Evolutionary conservation across 2,888 invertebrate species (phyloP).

Genomic region (Euphydryas editha): DNA sequence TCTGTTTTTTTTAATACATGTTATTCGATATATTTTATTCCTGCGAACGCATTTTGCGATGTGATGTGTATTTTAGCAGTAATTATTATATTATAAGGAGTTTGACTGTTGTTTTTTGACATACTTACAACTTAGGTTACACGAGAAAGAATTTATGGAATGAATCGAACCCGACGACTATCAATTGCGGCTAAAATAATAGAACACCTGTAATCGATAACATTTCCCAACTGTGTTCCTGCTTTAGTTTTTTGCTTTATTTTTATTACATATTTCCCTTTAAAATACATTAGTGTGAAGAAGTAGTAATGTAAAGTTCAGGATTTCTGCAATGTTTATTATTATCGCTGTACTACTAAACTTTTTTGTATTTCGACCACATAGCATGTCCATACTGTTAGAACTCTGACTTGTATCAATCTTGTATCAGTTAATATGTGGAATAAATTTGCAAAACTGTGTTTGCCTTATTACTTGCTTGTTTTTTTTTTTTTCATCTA

Average conservation of each 20-base stretch:
- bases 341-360: slow-evolving; percentile 75
- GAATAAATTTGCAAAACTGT: slow-evolving; percentile 84
- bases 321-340: slow-evolving; percentile 80
- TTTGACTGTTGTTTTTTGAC: slow-evolving; percentile 84
- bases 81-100: slow-evolving; percentile 84
- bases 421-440: slow-evolving; percentile 83
- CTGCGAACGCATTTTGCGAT: slow-evolving; percentile 91
- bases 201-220: slow-evolving; percentile 77
- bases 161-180: slow-evolving; percentile 72
- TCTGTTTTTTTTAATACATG: slow-evolving; percentile 84
- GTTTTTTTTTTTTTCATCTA: slow-evolving; percentile 59
- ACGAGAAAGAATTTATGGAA: slow-evolving; percentile 70
- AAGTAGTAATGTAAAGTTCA: slow-evolving; percentile 82
- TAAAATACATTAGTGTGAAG: slow-evolving; percentile 81
- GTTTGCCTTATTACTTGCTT: slow-evolving; percentile 80
- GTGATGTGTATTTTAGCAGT: slow-evolving; percentile 85
- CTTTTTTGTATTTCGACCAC: slow-evolving; percentile 79
- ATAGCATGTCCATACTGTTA: slow-evolving; percentile 81
- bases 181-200: slow-evolving; percentile 78
- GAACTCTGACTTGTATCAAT: slow-evolving; percentile 81
- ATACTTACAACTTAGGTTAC: slow-evolving; percentile 83
- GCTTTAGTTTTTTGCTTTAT: slow-evolving; percentile 83
- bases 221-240: slow-evolving; percentile 83
- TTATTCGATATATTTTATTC: slow-evolving; percentile 91
- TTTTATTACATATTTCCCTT: slow-evolving; percentile 79